Base-by-base conservation (phyloP, 1,140 invertebrate species). In the Sycophila sp. region DNA sequence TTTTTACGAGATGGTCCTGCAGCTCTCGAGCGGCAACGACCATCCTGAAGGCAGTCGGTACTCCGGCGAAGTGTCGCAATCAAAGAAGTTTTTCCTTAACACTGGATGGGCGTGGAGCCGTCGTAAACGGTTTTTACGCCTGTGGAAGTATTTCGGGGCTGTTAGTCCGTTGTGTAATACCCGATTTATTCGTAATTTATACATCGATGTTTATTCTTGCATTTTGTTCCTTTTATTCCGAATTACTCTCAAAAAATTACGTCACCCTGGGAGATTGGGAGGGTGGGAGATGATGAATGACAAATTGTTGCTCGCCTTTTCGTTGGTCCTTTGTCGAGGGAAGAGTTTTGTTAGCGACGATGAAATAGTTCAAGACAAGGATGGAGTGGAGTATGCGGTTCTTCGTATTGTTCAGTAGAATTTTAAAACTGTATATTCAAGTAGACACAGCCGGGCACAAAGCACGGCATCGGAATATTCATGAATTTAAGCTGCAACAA, bases 61-160 rank as follows among this genome's bases (percentile, higher is more conserved):
- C 13, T 4, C 24, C n/a, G 22, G 49, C 51, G 15, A 55, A 55
- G 28, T 55, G 51, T n/a, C 51, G 28, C 30, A 55, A 55, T 55
- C 51, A 55, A 55, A 53, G 49, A 53, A 55, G 28, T 55, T 55
- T 55, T 55, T 55, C 28, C n/a, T 3, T 49, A 42, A 49, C 47
- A 19, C 47, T 7, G 11, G 3, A 7, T 22, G 8, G 19, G 42
- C 7, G 7, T 47, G 26, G 4, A 26, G 2, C 10, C 13, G 49
- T 55, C 30, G 34, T 55, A 55, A 55, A 55, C n/a, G 51, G 7
- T 55, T 55, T 55, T 55, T 6, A 17, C n/a, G n/a, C 51, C 4
- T 15, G 51, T n/a, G 13, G 13, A 55, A 32, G 30, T 32, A 55
- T 55, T 32, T 55, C 28, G 30, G 28, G 7, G 15, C n/a, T 32